Evolutionary conservation across 2,888 invertebrate species (phyloP), one percentile per base, ranked within the genome.

Genomic region (Epirrita christyi): DNA sequence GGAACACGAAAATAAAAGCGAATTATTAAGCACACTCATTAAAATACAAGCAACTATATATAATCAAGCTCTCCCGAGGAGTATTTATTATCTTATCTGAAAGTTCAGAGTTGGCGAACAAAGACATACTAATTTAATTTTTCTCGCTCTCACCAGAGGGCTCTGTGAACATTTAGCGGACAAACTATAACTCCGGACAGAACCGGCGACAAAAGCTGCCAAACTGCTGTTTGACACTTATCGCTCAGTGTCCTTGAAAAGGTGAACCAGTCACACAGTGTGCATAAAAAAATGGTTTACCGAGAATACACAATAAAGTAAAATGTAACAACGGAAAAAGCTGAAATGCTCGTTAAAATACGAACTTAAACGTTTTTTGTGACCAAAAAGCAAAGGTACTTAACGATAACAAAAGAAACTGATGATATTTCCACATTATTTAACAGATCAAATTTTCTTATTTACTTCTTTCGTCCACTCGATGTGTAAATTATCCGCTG

Each of bases 41-140:
- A 21, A 21, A 21, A 21, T 21, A 21, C 21, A 21, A 21, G 21
- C 21, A 21, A 21, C 21, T 21, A 21, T 21, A 21, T 50, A 56
- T 58, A 47, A 37, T 37, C 52, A 50, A 57, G 40, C 59, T 46
- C 54, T 21, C 42, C 6, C 15, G 49, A 44, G 55, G 13, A 54
- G 54, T 64, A 58, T 62, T 66, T 64, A 60, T 64, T 55, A 64
- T 64, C 29, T 32, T 21, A 21, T 21, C 53, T 58, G 40, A 56
- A 64, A 58, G 36, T 64, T 54, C 43, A n/a, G 32, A 42, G 51
- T 59, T 41, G 32, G 44, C 53, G 61, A 56, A 67, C 67, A 59
- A 61, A 55, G 54, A 55, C 61, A 61, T 44, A 58, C 40, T 67
- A 65, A 67, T 67, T 67, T 63, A 65, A 62, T 65, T 65, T 67